Percentiles rank a stretch among this genome's conserved stretches.
Evolutionary conservation across 1,140 invertebrate genomes (phyloP).

Genomic region (Helicoverpa zea): DNA sequence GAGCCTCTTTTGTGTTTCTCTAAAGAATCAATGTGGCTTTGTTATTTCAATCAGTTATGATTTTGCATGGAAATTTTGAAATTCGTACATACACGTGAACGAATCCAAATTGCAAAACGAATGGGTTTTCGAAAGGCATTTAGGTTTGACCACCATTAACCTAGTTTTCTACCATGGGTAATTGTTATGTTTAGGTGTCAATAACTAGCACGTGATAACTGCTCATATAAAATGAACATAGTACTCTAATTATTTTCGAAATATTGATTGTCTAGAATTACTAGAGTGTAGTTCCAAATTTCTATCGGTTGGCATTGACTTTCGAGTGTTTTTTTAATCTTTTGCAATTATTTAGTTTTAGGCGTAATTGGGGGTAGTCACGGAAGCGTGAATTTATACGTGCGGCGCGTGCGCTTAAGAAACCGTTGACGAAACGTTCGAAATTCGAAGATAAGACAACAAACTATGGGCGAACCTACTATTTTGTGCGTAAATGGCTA

Average conservation of each 20-base stretch:
- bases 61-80: constrained; percentile 9
- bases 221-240: constrained; percentile 5
- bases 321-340: constrained; percentile 56
- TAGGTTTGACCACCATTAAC: constrained; percentile 1
- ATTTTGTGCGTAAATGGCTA: not conserved
- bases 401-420: constrained; percentile 60
- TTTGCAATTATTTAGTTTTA: constrained; percentile 67
- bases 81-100: not conserved
- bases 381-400: constrained; percentile 69
- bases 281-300: constrained; percentile 58
- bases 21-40: not conserved
- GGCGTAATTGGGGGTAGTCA: constrained; percentile 63
- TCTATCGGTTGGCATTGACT: constrained; percentile 72
- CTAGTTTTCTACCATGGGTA: constrained; percentile 21
- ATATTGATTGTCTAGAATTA: constrained; percentile 50
- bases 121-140: constrained; percentile 12
- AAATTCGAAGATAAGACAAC: constrained; percentile 1
- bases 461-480: constrained; percentile 9
- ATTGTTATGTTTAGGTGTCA: constrained; percentile 21
- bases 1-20: constrained; percentile 25
- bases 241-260: constrained; percentile 47
- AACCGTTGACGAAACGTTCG: constrained; percentile 50
- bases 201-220: constrained; percentile 25
- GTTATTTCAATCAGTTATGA: constrained; percentile 2
- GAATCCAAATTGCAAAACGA: constrained; percentile 3